Base-by-base conservation (phyloP, 2,888 invertebrate species). In the Tineola bisselliella region DNA sequence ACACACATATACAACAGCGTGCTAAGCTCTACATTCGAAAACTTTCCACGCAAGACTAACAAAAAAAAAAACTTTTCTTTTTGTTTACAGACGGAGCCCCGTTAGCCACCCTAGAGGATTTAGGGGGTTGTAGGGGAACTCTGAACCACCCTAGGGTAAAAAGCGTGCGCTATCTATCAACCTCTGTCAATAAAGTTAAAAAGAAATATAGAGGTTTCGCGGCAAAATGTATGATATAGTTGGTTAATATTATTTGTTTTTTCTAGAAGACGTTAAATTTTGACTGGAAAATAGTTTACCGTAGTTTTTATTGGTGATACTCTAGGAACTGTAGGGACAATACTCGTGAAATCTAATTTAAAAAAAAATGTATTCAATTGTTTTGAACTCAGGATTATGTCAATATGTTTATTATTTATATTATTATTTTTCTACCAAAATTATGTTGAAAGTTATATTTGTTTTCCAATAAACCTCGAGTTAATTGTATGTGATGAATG, bases 11-110 rank as follows among this genome's bases (percentile, higher is more conserved):
- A 12, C 54, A 18, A 25, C 18, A 12, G 11, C 8, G 52, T 15
- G 52, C 19, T 57, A 57, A 58, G 58, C 58, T 33, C 33, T 58
- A 17, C 30, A 58, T 58, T 15, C 33, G 33, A 33, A 58, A 58
- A 58, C 15, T 58, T 58, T 33, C 17, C 58, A 58, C 58, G 58
- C 58, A 58, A 58, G 33, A 33, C 58, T 33, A 58, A 58, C 58
- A 58, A 58, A 58, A 56, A 58, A 58, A 58, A 56, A 58, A 58
- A 58, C 31, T 33, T 58, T 58, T 33, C 31, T 58, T 54, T 58
- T 58, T 58, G 58, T 33, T 58, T 54, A 54, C 54, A 12, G 25
- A 54, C 54, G 54, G 12, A 12, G n/a, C 25, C 25, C 19, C 25
- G 25, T 25, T 25, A 25, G 25, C 25, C 54, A 19, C 25, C 25